These are phyloP conservation scores for Brachionus rotundiformis DNA, from an alignment of 1,140 invertebrate species.

Conservation along the genomic window DNA sequence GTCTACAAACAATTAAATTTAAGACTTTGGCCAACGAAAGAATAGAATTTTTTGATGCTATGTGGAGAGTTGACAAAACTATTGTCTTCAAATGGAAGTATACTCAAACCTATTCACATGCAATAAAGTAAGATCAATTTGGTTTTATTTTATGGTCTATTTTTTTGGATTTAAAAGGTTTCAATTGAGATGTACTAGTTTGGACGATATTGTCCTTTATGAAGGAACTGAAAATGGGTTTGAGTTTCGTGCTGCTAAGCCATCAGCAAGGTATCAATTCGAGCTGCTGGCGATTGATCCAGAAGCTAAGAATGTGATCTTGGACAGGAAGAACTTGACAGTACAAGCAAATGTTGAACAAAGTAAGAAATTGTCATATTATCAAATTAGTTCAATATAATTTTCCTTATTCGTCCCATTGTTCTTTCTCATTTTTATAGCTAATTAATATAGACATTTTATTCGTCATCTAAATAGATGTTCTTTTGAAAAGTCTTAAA, in stretches of 20 bases:
- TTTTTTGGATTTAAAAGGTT: background rate
- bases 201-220: background rate
- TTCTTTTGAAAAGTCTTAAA: no score
- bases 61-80: background rate
- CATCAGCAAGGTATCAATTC: background rate
- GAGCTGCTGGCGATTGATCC: background rate
- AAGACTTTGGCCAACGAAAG: conserved; percentile 4
- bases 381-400: no score
- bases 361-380: background rate
- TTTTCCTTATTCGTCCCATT: no score
- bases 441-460: no score
- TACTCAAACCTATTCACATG: background rate
- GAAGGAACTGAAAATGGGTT: background rate
- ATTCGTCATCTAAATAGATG: no score
- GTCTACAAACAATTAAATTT: conserved; percentile 18
- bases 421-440: no score
- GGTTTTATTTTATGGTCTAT: background rate
- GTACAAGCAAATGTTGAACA: background rate
- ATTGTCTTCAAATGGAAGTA: conserved; percentile 7
- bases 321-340: background rate
- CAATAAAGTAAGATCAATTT: background rate
- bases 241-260: background rate
- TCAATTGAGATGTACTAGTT: background rate
- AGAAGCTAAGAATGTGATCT: background rate
- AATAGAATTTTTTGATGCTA: background rate